Base-by-base conservation (phyloP, 2,113 vertebrate genomes). In the Podarcis cretensis region DNA sequence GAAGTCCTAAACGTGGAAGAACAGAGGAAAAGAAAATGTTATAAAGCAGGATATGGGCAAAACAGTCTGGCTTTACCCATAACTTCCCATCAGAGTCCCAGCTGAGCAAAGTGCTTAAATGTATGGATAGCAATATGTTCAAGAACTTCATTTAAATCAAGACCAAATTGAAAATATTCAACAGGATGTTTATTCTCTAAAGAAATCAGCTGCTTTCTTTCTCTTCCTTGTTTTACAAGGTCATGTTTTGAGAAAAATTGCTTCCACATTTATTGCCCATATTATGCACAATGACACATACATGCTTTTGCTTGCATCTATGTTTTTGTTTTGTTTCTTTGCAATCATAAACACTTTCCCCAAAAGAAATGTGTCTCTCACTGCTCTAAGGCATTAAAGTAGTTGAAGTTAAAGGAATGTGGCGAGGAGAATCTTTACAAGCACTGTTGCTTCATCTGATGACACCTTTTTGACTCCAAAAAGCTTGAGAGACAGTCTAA, bases 1-100 rank as follows among this genome's bases (percentile, higher is more conserved):
- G 95, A 99, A 99, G 91, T 98, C 98, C 99, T 99, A 91, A 0
- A 0, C 18, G 87, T 32, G 14, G 35, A 91, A 81, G 20, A 40
- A 84, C 71, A 84, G 32, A 20, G 30, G 27, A 25, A 0, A 6
- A 83, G 23, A n/a, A 37, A 83, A 48, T 25, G 79, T 95, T 80
- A 94, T 6, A 48, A 73, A 40, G 1, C 43, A 2, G 1, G 0
- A 1, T 2, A 40, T 0, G 80, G 69, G 80, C 32, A 87, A 86
- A 57, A 89, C 35, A 74, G 73, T 43, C 0, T 57, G 48, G 9
- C 37, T 32, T 7, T 74, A 20, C 35, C 6, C 30, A 54, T 8
- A 3, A 40, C 8, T 6, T 1, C 3, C 14, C 37, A 80, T 66
- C 14, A 27, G n/a, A 40, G 12, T 63, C 54, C 25, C 16, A 71